Evolutionary conservation across 2,888 invertebrate species (phyloP).

Genomic region (Clostera curtula): DNA sequence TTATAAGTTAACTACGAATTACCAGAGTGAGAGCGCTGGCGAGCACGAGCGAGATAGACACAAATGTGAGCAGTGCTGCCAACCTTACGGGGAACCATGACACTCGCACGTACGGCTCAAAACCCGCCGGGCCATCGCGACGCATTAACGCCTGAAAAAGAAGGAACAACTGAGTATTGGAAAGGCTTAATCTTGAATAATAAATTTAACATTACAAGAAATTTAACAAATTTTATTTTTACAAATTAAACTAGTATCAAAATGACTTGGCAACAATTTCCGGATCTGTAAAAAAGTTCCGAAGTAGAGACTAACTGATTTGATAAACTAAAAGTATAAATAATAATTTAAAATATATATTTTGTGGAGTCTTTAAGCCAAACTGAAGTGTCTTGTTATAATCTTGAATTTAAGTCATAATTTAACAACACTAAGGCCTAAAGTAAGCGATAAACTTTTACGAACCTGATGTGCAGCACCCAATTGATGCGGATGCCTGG

Average conservation of each 20-base stretch:
- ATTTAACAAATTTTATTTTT: too few species aligned
- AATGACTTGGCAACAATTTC: too few species aligned
- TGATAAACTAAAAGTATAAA: too few species aligned
- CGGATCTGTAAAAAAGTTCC: too few species aligned
- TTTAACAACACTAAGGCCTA: neutral
- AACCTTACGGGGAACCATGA: conserved; percentile 85
- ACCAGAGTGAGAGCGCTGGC: conserved; percentile 88
- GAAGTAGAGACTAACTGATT: too few species aligned
- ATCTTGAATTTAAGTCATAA: too few species aligned
- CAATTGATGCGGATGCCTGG: conserved; percentile 65
- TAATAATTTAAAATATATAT: too few species aligned
- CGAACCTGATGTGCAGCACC: conserved; percentile 85
- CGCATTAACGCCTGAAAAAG: conserved; percentile 83
- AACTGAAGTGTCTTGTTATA: too few species aligned
- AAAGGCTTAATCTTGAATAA: too few species aligned
- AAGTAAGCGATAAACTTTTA: neutral
- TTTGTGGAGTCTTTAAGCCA: too few species aligned
- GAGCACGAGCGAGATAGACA: conserved; percentile 88
- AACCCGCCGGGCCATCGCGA: conserved; percentile 88
- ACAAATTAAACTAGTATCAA: too few species aligned
- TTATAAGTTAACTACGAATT: conserved; percentile 13
- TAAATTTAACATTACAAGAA: neutral
- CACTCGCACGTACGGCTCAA: conserved; percentile 92
- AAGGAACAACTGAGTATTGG: conserved; percentile 1
- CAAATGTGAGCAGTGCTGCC: conserved; percentile 78